These are phyloP conservation scores for Drosophila navojoa DNA, from an alignment of 1,140 invertebrate species.

Conservation along the genomic window DNA sequence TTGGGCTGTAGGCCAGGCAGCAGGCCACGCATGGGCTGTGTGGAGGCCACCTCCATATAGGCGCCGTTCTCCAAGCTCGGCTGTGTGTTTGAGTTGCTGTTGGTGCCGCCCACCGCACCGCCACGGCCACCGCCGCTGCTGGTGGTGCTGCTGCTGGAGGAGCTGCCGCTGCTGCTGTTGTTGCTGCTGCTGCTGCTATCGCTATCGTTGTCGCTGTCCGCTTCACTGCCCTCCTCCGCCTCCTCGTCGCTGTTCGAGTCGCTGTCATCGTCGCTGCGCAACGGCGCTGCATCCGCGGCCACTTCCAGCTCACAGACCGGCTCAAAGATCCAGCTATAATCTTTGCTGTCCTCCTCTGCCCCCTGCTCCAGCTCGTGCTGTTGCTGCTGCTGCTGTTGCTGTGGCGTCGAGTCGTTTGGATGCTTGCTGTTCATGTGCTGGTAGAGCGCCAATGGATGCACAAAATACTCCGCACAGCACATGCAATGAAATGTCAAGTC, in stretches of 20 bases:
- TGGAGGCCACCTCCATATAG: constrained; percentile 26
- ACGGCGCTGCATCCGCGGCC: constrained; percentile 26
- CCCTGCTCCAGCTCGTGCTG: constrained; percentile 33
- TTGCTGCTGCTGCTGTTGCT: constrained; percentile 27
- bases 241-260: constrained; percentile 31
- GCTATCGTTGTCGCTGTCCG: constrained; percentile 31
- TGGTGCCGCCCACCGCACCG: not conserved
- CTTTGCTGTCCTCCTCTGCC: constrained; percentile 56
- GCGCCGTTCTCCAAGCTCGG: constrained; percentile 39
- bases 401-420: constrained; percentile 44
- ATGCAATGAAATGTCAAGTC: constrained; percentile 83
- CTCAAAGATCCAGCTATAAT: constrained; percentile 81
- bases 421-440: constrained; percentile 80
- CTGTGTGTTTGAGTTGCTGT: constrained; percentile 57
- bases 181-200: constrained; percentile 43
- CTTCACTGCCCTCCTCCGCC: constrained; percentile 27
- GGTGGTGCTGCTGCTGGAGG: constrained; percentile 42
- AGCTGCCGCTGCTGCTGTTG: constrained; percentile 45
- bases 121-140: constrained; percentile 38
- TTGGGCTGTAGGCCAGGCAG: constrained; percentile 43
- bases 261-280: constrained; percentile 31
- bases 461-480: constrained; percentile 75
- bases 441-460: constrained; percentile 72
- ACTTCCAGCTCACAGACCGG: constrained; percentile 76
- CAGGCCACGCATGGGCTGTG: constrained; percentile 47